These are phyloP conservation scores for Pitangus sulphuratus DNA, from an alignment of 2,797 vertebrate genomes.

Conservation along the genomic window DNA sequence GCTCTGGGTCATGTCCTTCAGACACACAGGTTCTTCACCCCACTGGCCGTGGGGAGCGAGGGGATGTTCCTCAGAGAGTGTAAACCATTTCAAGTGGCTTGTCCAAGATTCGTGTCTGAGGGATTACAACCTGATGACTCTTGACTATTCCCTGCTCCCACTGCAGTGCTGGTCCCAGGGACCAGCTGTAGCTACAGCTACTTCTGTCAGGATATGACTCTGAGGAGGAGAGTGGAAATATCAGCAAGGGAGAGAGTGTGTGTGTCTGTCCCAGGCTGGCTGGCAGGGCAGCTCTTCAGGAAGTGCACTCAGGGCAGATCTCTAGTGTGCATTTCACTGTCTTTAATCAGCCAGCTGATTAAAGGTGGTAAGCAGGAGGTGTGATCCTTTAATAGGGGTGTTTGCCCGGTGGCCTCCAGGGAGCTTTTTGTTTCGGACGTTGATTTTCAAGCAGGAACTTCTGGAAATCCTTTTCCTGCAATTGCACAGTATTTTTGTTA, in stretches of 20 bases:
- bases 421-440: constrained; percentile 41
- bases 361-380: not conserved
- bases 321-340: not conserved
- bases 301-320: not conserved
- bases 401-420: constrained; percentile 82
- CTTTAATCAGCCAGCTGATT: not conserved
- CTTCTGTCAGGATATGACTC: not conserved
- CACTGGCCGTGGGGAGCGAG: not conserved
- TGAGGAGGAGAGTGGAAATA: not conserved
- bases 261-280: not conserved
- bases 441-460: not conserved
- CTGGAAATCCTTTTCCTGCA: not conserved
- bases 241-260: not conserved
- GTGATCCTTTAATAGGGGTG: constrained; percentile 24
- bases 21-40: not conserved
- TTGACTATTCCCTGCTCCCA: not conserved
- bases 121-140: not conserved
- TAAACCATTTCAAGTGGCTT: not conserved
- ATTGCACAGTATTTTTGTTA: not conserved
- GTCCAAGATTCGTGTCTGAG: fast-evolving
- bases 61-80: not conserved
- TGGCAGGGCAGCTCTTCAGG: not conserved
- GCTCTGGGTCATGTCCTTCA: not conserved
- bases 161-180: not conserved
- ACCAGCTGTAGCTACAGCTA: not conserved